Evolutionary conservation across 1,140 invertebrate species (phyloP), one percentile per base, ranked within the genome.

Genomic region (Drosophila jambulina): DNA sequence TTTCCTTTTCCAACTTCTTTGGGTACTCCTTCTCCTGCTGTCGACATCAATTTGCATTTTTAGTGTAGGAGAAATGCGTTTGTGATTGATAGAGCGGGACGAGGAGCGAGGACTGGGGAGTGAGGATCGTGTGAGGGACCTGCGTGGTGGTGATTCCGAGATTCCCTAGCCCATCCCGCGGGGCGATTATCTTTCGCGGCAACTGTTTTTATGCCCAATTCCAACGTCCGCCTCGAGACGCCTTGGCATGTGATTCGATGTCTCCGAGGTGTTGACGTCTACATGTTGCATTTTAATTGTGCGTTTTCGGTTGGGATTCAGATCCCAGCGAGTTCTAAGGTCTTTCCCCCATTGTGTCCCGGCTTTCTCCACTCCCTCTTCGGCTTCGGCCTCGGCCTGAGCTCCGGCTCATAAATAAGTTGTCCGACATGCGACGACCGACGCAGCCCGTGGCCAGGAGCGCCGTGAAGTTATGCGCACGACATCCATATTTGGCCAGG

Each of bases 221-320:
- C 84, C 67, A 82, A 88, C 88, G 88, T 91, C 88, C 88, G 88
- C 84, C 81, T 84, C 51, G 76, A 82, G 75, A 91, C 88, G 70
- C 84, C 78, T 91, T 82, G 88, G 88, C 82, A 91, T 91, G 83
- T 75, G 83, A 78, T 54, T 70, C 56, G 76, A 63, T 59, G 61
- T 63, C 45, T 83, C 54, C 51, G 56, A 88, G 84, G 85, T 88
- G 85, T 88, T 88, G 85, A 85, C 75, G 78, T 88, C 74, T 78
- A 88, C 85, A 90, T 90, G 85, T 85, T 88, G 85, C 85, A 88
- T 88, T 88, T 88, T 90, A 88, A 88, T 85, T 88, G 59, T 78
- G 61, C 46, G 60, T 82, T 88, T 87, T 84, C 64, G 74, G 72
- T 42, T 54, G 21, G 36, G 21, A 32, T 23, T 56, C 29, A 21